Evolutionary conservation across 2,113 vertebrate species (phyloP), one percentile per base, ranked within the genome.

Genomic region (Tragelaphus scriptus): DNA sequence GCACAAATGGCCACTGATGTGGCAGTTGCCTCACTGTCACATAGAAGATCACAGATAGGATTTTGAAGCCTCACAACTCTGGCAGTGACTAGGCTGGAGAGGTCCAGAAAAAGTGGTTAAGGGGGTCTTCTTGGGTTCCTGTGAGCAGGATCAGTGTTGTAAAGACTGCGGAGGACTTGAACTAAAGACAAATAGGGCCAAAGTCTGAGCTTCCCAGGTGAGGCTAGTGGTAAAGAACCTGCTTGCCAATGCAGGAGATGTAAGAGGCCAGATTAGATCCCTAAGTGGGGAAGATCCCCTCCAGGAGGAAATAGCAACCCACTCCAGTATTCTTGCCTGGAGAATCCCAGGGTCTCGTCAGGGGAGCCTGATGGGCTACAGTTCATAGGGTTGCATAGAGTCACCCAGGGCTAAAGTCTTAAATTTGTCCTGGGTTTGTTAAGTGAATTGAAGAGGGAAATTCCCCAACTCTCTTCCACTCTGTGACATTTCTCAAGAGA

Each of bases 1-100:
- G 32, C 61, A 71, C 93, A 90, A 88, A 96, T 88, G 95, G 95
- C 92, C 80, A n/a, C 63, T 81, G 65, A 49, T 4, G 56, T 97
- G 91, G 71, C 63, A 80, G 4, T 77, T 81, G 85, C 94, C 63
- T 82, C 63, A 75, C 40, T 95, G 82, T 79, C 84, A 85, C 36
- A 7, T 0, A 49, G 82, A 40, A 51, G 36, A 65, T 88, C 84
- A 36, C 61, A 89, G 91, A 84, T 91, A 85, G 8, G 81, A 11
- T 82, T 91, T 47, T 96, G 95, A 71, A 81, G 30, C 68, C 65
- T 96, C 47, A 55, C 65, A 51, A 84, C 91, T 93, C 88, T 88
- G 95, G 63, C 92, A 81, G 84, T 51, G 87, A 53, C 58, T 15
- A 61, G 15, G 30, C 71, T 92, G 68, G 28, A 80, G 63, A 65